Evolutionary conservation across 2,113 vertebrate species (phyloP), one percentile per base, ranked within the genome.

Genomic region (Lonchura striata): DNA sequence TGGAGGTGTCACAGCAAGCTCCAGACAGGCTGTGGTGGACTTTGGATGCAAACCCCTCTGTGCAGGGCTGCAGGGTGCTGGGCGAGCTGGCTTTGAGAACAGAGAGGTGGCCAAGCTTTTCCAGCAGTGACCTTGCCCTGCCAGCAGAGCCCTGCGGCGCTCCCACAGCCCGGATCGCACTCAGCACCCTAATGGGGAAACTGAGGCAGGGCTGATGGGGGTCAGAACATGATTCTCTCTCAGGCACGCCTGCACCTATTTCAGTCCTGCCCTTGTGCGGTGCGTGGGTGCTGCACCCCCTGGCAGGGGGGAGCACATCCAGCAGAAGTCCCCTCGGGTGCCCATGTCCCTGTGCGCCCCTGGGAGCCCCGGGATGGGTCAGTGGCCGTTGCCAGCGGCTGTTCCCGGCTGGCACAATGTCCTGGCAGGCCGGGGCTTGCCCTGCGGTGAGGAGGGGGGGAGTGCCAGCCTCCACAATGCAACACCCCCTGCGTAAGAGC

Each of bases 371-470:
- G 30, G 71, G 88, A 66, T 16, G 50, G 95, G 88, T 95, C 91
- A 92, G 80, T 71, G 95, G 65, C 88, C 10, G 79, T 77, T 97
- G 96, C 96, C 85, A 90, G 92, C 4, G 46, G 91, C 92, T 70
- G 95, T 96, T 93, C 95, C 94, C 21, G 6, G 92, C 94, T 37
- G 23, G 66, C 95, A 97, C 97, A 97, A 98, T 97, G 80, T 35
- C 9, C 60, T 9, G 96, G 88, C 94, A 97, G 92, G 97, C 49
- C 72, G 5, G 61, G 97, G 68, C 98, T 97, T 98, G 98, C 81
- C 97, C 90, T 35, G 81, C 10, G 1, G 59, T 0, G 1, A 41
- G 75, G 81, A 78, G 47, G 13, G 57, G 77, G 90, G 84, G 41
- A 76, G 82, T 2, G 46, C 81, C 16, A 5, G 44, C 9, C 1